Evolutionary conservation across 53 echinoderm and acorn worm species (phyloP), one percentile per base, ranked within the genome.

Genomic region (Antedon mediterranea): DNA sequence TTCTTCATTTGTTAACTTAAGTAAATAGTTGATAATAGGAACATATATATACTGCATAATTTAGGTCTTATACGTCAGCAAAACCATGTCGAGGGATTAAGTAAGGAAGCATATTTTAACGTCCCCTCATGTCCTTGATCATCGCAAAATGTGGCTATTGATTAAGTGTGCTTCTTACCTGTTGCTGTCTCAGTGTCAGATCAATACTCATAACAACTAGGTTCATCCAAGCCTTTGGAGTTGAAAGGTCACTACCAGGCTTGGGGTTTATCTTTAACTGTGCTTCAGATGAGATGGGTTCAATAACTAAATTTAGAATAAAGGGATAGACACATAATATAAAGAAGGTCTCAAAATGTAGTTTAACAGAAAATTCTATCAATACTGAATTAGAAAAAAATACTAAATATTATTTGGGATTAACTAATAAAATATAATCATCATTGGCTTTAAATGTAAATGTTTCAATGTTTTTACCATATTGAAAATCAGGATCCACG

Each of bases 251-350:
- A 32, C 84, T 83, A 70, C 82, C 88, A 75, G 98, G 92, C 28
- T 92, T 89, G 28, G 98, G 92, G 74, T 98, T 98, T 70, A 98
- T 84, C 27, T 87, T 84, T 74, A 98, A 77, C 85, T 98, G 92
- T 26, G 98, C 98, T 76, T 88, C 83, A 28, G 89, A 89, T n/a
- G 98, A 98, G 71, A 98, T 98, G 4, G 98, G 98, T 78, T 90
- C 89, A 34, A 98, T 88, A 85, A 98, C 98, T 98, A 81, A n/a
- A 82, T n/a, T n/a, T n/a, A n/a, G n/a, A n/a, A n/a, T n/a, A 43
- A 73, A 9, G 43, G 0, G n/a, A n/a, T 43, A 73, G 32, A 79
- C 23, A 78, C 32, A 42, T 3, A 31, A 30, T 15, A 78, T 71
- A 41, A 43, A 82, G n/a, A n/a, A n/a, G n/a, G n/a, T n/a, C n/a